Base-by-base conservation (phyloP, 2,797 vertebrate species). In the Darevskia mixta region DNA sequence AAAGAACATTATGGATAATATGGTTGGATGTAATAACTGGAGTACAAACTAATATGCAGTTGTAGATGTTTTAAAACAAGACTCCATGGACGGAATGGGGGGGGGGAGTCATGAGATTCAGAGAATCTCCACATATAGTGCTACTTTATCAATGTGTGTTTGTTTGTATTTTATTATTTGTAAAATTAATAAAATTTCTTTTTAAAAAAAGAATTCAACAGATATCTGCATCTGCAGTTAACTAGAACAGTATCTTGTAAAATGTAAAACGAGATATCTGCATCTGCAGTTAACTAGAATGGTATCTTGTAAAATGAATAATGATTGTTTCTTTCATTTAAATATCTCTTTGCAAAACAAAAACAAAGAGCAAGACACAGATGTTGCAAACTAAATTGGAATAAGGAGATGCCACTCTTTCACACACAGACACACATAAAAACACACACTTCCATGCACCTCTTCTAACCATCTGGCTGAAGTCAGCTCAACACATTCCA, bases 381-480 rank as follows among this genome's bases (percentile, higher is more conserved):
- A 11, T 87, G 41, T 91, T 94, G 91, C 71, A 94, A 93, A 86
- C 91, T 85, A 79, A 89, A n/a, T 91, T 85, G 85, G 29, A 94
- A 87, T 85, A 80, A 10, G n/a, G 29, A 43, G 90, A 69, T 18
- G 2, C 29, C 89, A 32, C 82, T 89, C 91, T 55, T 55, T 55
- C 49, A 55, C 13, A 55, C 49, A 15, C 49, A 15, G 13, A 15
- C 49, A 55, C 49, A 55, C 13, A 55, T 15, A 55, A 55, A 15
- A 55, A 55, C 49, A 15, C 13, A 55, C 11, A 49, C 49, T 87
- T 84, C 3, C 32, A 15, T 3, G 9, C 13, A 73, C 8, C 82
- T 88, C 72, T 58, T 89, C 32, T 79, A 85, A 8, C 55, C 88
- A 25, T 86, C 87, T 80, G 71, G 76, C 87, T 58, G 91, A 93